Evolutionary conservation across 2,888 invertebrate species (phyloP).

Genomic region (Leucophenga montana): DNA sequence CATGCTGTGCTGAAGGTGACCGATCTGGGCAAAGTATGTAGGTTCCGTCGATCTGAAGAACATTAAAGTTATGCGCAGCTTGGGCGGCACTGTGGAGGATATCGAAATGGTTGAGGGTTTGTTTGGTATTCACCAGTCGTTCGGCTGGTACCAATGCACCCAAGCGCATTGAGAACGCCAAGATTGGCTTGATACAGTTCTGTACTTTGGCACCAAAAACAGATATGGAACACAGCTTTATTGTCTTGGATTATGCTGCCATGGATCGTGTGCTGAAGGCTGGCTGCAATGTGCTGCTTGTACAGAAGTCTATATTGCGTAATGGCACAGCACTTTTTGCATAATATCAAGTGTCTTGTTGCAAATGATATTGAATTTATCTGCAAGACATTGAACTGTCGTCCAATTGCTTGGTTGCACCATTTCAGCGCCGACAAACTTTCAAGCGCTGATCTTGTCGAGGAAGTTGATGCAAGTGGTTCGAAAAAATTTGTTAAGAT

Average conservation of each 20-base stretch:
- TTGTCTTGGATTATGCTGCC: slow-evolving; percentile 99
- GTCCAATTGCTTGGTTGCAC: slow-evolving; percentile 97
- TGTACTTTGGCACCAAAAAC: slow-evolving; percentile 99
- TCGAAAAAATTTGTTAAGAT: slow-evolving; percentile 93
- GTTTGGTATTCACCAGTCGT: slow-evolving; percentile 94
- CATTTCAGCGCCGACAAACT: slow-evolving; percentile 96
- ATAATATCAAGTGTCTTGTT: slow-evolving; percentile 99
- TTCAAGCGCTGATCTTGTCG: slow-evolving; percentile 92
- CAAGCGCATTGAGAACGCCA: slow-evolving; percentile 95
- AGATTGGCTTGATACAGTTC: slow-evolving; percentile 99
- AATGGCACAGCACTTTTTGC: slow-evolving; percentile 98
- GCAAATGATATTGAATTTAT: slow-evolving; percentile 98
- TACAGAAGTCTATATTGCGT: slow-evolving; percentile 85
- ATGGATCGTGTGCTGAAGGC: slow-evolving; percentile 99
- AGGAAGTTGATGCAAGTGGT: slow-evolving; percentile 93
- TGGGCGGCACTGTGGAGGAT: slow-evolving; percentile 98
- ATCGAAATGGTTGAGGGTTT: slow-evolving; percentile 96
- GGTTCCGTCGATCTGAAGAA: slow-evolving; percentile 92
- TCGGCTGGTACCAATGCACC: slow-evolving; percentile 93
- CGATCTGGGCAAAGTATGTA: slow-evolving; percentile 77
- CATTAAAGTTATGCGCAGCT: slow-evolving; percentile 96
- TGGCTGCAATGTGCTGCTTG: slow-evolving; percentile 97
- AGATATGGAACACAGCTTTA: slow-evolving; percentile 96
- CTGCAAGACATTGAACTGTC: slow-evolving; percentile 93
- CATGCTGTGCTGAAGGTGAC: slow-evolving; percentile 89